Evolutionary conservation across 2,113 vertebrate genomes (phyloP), one percentile per base, ranked within the genome.

Genomic region (Bufo bufo): DNA sequence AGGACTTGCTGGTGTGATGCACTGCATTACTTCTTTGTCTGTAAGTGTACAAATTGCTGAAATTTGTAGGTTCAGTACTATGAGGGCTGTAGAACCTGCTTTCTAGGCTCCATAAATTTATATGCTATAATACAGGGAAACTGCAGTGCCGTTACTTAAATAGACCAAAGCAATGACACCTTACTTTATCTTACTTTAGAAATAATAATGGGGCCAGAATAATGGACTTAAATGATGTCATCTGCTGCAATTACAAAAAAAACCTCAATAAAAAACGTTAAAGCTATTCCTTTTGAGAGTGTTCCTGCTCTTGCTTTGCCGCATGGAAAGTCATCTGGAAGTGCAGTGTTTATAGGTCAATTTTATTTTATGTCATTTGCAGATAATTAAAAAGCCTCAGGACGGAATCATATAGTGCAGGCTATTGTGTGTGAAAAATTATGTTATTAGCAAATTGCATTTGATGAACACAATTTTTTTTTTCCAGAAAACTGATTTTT

Each of bases 351-450:
- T 85, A 85, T 85, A 85, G 84, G 84, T 75, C 71, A 75, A 59
- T 85, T 72, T 75, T 85, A 85, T 58, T 85, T 77, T 85, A 56
- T 85, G 84, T 61, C 84, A 85, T 85, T 85, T 77, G 84, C 52
- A 77, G 84, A 85, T 61, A 85, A 85, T 74, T 85, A 85, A 61
- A 85, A 77, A 61, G 71, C 84, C 84, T 20, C 66, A 47, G 84
- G 84, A 85, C 49, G 33, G 43, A 85, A 43, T 77, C 69, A 77
- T 49, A 58, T 74, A 77, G 84, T 49, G 84, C 50, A 77, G 59
- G 77, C 84, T 85, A 85, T 77, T 77, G 84, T 63, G 84, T 85
- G 84, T 85, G 84, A 85, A 85, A 85, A 59, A 63, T 61, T 59
- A 12, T 75, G 54, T 74, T 33, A 85, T 85, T 85, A 85, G 71